A percentile compares a stretch with the other conserved stretches of the same genome.
phyloP scores from a whole-genome alignment of 2,888 invertebrate genomes.

The Lacanobia wlatinum region DNA sequence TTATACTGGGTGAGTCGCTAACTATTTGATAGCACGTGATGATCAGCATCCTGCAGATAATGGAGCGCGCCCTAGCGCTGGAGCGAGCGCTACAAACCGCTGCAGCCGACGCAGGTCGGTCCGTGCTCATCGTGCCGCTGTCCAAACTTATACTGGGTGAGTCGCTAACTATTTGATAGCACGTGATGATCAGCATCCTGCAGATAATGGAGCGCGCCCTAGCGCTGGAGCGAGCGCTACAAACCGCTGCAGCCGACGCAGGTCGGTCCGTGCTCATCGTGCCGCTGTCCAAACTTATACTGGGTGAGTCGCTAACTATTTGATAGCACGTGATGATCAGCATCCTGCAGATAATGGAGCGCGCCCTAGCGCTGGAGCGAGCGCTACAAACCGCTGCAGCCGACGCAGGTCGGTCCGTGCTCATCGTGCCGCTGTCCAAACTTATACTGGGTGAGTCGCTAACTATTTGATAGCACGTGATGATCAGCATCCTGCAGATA shows the following conservation, averaged over 20 bases:
- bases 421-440: conserved; percentile 95
- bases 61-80: conserved; percentile 93
- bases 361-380: conserved; percentile 93
- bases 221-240: conserved; percentile 93
- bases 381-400: conserved; percentile 93
- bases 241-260: conserved; percentile 92
- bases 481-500: conserved; percentile 93
- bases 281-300: conserved; percentile 95
- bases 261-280: conserved; percentile 93
- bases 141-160: conserved; percentile 95
- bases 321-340: too few species aligned
- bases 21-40: not conserved
- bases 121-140: conserved; percentile 93
- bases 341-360: conserved; percentile 94
- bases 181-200: conserved; percentile 84
- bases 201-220: conserved; percentile 94
- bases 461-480: not conserved
- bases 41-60: conserved; percentile 93
- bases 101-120: conserved; percentile 91
- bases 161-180: conserved; percentile 67
- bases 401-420: conserved; percentile 91
- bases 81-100: conserved; percentile 94
- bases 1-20: conserved; percentile 93
- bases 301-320: conserved; percentile 90
- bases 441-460: conserved; percentile 93